phyloP scores from a whole-genome alignment of 92 coral and sea anemone genomes.

The Paramuricea clavata region DNA sequence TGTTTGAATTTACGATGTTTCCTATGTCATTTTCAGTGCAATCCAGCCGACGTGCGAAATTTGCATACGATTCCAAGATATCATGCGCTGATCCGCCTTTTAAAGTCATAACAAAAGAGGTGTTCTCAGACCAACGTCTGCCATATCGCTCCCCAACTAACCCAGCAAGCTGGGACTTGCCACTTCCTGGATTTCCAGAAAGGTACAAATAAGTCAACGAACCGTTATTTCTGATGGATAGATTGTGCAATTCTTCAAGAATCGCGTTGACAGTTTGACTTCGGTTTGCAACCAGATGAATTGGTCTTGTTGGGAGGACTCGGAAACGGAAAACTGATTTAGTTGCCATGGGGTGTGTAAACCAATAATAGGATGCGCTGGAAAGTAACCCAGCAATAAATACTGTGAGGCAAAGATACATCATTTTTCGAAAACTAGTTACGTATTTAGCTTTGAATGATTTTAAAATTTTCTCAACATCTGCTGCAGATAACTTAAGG shows the following conservation, averaged over 20 bases:
- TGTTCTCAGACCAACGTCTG: neutral
- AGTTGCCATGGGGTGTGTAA: neutral
- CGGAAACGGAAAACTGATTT: neutral
- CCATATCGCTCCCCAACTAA: neutral
- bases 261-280: neutral
- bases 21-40: neutral
- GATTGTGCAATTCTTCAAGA: slow-evolving; percentile 1
- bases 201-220: neutral
- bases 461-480: neutral
- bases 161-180: neutral
- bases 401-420: neutral
- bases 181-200: slow-evolving; percentile 7
- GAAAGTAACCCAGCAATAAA: neutral
- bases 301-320: neutral
- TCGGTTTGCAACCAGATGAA: neutral
- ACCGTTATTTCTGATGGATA: neutral
- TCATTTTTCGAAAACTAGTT: neutral
- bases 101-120: neutral
- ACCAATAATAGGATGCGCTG: neutral
- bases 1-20: neutral
- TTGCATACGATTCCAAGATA: neutral
- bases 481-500: neutral
- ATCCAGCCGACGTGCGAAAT: neutral
- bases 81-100: neutral
- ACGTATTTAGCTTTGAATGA: neutral